Evolutionary conservation across 1,140 invertebrate species (phyloP), one percentile per base, ranked within the genome.

Genomic region (Heliothis subflexa): DNA sequence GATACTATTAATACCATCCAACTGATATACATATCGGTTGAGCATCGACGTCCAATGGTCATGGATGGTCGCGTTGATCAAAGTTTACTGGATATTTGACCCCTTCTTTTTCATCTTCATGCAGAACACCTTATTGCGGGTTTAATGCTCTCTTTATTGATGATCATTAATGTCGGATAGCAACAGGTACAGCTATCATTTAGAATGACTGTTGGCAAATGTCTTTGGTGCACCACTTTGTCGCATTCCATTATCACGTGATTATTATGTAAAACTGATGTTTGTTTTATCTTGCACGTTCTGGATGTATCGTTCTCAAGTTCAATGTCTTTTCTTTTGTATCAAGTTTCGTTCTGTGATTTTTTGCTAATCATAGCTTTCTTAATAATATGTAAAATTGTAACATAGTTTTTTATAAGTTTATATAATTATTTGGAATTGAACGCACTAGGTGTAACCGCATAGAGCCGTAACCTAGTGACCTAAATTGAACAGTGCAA

Each of bases 201-300:
- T 45, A 57, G 52, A 66, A 55, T 78, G 45, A 78, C 33, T 78
- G 16, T 78, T 78, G 75, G 75, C 75, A 78, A n/a, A 55, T 47
- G 59, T 45, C n/a, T 45, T 13, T 40, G 52, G 18, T 59, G 21
- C 21, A 68, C 25, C 64, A 59, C 16, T 78, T 70, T 59, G 75
- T 16, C 49, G 52, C 64, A 70, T 78, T 57, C 75, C 54, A 49
- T 25, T 78, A 59, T 59, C 28, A 49, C 40, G 52, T 68, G 62
- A 68, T 70, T 33, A 70, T 18, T 25, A 73, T 71, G 28, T 54
- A 54, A 13, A 71, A 25, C 28, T 2, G 14, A n/a, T 25, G 50
- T 71, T 18, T 71, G 5, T 71, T 13, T 52, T 7, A 71, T 55
- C 45, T 47, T 49, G 9, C 2, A 28, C 21, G 33, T 33, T 71